Evolutionary conservation across 2,113 vertebrate species (phyloP).

Genomic region (Calidris pygmaea): DNA sequence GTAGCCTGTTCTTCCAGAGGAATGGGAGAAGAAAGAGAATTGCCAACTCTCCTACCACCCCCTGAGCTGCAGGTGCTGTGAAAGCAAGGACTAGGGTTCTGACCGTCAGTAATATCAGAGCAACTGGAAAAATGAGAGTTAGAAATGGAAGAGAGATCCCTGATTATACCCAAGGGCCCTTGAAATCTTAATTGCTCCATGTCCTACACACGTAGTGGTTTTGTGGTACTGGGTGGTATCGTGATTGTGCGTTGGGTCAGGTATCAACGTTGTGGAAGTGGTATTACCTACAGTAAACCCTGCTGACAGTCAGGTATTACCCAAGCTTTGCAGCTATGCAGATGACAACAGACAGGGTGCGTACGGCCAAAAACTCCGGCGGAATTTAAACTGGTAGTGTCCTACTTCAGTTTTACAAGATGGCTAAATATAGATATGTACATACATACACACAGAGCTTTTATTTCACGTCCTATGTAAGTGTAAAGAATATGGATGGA

Average conservation of each 20-base stretch:
- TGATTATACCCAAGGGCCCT: not conserved
- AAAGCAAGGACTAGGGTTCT: not conserved
- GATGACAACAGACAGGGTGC: not conserved
- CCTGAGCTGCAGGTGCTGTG: not conserved
- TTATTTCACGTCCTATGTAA: not conserved
- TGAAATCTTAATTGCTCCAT: not conserved
- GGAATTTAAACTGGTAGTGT: constrained; percentile 7
- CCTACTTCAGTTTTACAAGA: constrained; percentile 1
- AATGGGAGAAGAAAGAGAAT: not conserved
- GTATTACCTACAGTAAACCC: not conserved
- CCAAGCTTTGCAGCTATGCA: constrained; percentile 14
- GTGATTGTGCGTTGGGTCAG: not conserved
- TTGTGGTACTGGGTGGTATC: not conserved
- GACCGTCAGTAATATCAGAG: not conserved
- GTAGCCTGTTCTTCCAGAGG: not conserved
- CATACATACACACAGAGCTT: not conserved
- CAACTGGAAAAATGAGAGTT: not conserved
- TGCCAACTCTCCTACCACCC: not conserved
- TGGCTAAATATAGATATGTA: not conserved
- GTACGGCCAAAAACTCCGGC: not conserved
- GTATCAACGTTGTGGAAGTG: not conserved
- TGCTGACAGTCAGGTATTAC: constrained; percentile 10
- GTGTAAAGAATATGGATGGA: not conserved
- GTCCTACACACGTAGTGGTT: not conserved
- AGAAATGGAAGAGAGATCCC: not conserved